Conservation (phyloP, 2,888 invertebrate genomes). For the Caenorhabditis sp. region DNA sequence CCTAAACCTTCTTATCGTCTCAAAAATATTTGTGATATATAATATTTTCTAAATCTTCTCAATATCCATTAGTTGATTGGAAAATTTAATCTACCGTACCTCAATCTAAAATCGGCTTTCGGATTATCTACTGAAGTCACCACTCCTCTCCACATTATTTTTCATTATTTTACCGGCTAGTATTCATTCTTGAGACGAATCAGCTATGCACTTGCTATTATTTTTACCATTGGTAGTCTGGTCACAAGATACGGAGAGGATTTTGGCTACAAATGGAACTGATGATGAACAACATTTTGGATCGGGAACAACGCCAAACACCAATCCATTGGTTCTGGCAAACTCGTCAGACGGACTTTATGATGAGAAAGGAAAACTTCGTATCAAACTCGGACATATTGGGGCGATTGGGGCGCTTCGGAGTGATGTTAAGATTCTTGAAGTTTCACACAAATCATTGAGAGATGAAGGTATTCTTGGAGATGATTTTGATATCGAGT, state of each 20-base stretch:
- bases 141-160: neutral
- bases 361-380: conserved; percentile 37
- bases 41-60: neutral
- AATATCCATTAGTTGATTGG: neutral
- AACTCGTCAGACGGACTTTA: conserved; percentile 31
- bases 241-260: conserved; percentile 30
- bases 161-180: neutral
- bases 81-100: neutral
- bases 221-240: conserved; percentile 1
- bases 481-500: conserved; percentile 66
- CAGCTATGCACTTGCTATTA: neutral
- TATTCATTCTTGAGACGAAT: too few relatives aligned
- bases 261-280: conserved; percentile 29
- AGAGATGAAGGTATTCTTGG: conserved; percentile 60
- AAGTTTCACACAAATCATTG: conserved; percentile 61
- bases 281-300: conserved; percentile 16
- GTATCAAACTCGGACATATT: conserved; percentile 64
- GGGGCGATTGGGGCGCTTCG: conserved; percentile 66
- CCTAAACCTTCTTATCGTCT: neutral
- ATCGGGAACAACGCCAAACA: conserved; percentile 17
- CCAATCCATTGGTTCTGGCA: conserved; percentile 25
- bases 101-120: neutral
- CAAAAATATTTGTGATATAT: neutral
- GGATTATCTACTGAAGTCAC: neutral
- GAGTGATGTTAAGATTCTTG: conserved; percentile 62